Conservation (phyloP, 2,797 vertebrate species). For the Peromyscus aztecus region DNA sequence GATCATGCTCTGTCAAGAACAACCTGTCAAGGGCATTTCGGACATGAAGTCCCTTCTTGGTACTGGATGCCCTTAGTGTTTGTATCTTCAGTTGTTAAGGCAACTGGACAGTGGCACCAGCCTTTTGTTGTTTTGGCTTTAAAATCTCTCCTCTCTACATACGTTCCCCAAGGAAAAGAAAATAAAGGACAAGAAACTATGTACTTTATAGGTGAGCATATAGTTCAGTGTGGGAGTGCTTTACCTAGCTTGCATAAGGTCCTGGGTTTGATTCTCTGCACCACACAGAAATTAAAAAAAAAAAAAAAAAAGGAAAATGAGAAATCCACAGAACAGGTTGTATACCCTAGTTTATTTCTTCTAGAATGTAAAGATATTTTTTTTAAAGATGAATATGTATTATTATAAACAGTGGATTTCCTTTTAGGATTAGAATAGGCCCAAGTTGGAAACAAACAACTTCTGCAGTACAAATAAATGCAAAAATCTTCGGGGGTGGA, state of each 20-base stretch:
- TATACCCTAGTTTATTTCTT: not conserved
- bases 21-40: not conserved
- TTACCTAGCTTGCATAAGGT: not conserved
- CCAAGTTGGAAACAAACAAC: not conserved
- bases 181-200: not conserved
- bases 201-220: not conserved
- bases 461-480: conserved; percentile 8
- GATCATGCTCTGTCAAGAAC: not conserved
- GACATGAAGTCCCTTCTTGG: not conserved
- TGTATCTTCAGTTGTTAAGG: not conserved
- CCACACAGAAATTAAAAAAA: not conserved
- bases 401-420: not conserved
- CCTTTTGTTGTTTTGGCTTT: not conserved
- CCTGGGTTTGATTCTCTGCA: not conserved
- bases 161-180: not conserved
- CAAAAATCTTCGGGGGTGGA: not conserved
- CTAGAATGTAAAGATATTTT: not conserved
- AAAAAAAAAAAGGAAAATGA: not conserved
- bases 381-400: not conserved
- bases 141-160: not conserved
- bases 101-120: not conserved
- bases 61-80: not conserved
- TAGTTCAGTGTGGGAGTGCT: not conserved
- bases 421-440: not conserved
- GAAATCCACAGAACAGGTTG: not conserved